A percentile compares a stretch with the other conserved stretches of the same genome.
Evolutionary conservation across 2,888 invertebrate species (phyloP).

Genomic region (Idaea straminata): DNA sequence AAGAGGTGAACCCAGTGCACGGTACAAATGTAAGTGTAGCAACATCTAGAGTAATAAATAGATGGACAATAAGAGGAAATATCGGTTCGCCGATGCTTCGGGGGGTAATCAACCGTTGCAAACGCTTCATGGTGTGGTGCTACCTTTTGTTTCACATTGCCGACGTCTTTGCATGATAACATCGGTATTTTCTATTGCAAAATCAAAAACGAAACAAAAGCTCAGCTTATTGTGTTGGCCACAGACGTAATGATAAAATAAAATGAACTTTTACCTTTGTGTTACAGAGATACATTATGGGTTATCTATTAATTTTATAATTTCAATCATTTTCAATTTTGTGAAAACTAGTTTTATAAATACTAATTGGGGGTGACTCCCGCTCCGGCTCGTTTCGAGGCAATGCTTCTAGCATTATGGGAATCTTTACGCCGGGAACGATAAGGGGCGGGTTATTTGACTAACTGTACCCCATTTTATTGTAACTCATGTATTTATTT

Average conservation of each 20-base stretch:
- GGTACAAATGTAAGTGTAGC: slow-evolving; percentile 23
- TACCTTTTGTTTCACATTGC: slow-evolving; percentile 44
- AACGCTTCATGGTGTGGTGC: slow-evolving; percentile 35
- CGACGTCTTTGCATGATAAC: slow-evolving; percentile 34
- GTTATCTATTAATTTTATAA: neutral
- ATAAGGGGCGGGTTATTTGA: no score
- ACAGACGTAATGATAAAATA: slow-evolving; percentile 27
- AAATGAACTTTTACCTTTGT: slow-evolving; percentile 14
- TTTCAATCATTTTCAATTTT: no score
- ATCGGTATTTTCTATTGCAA: slow-evolving; percentile 33
- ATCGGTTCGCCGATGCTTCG: slow-evolving; percentile 38
- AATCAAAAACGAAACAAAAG: slow-evolving; percentile 31
- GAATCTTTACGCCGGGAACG: no score
- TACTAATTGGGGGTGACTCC: no score
- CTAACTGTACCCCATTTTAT: no score
- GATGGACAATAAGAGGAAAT: slow-evolving; percentile 28
- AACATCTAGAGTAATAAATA: slow-evolving; percentile 36
- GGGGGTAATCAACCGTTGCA: slow-evolving; percentile 48
- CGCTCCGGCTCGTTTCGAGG: no score
- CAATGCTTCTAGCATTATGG: no score
- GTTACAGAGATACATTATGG: neutral
- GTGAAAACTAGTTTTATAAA: no score
- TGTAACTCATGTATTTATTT: no score
- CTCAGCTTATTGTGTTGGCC: slow-evolving; percentile 29
- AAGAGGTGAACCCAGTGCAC: slow-evolving; percentile 14